Evolutionary conservation across 1,140 invertebrate genomes (phyloP), one percentile per base, ranked within the genome.

Genomic region (Aricia agestis): DNA sequence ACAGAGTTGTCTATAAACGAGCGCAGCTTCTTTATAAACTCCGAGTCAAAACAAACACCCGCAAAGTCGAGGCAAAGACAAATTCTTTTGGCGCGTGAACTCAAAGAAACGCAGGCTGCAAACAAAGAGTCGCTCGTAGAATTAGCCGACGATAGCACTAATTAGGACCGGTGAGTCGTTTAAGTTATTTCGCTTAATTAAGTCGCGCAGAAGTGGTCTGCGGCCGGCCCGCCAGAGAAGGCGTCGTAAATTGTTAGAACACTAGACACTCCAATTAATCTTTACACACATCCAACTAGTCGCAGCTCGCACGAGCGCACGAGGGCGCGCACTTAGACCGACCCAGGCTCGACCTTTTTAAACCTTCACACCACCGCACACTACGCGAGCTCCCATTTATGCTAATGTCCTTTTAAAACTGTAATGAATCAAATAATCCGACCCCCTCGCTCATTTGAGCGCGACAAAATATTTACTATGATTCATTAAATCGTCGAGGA

Each of bases 131-230:
- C 83, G 82, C 83, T 87, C 82, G 82, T 79, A 82, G 85, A 89
- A 89, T 91, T 91, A 91, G 86, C 89, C 82, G 76, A 78, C 85
- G 82, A 90, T 90, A 84, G 83, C 80, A 76, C 87, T 90, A 91
- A 91, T 91, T 91, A 91, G 87, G 78, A 82, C 85, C 87, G 84
- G 84, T 88, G 82, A 83, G 85, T 88, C 86, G 84, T 84, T 90
- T 91, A 87, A 89, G 82, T 91, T 90, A 89, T 91, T 90, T 89
- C 81, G 87, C 89, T 89, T 91, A 91, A 91, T 91, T 91, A 91
- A 91, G 87, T 91, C 76, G 85, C 78, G 79, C 86, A 87, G 80
- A 87, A 91, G 89, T 91, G 89, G 86, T 88, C 86, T 90, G 84
- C 80, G 82, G 81, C 84, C 82, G 88, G 85, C 81, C 86, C 79